Base-by-base conservation (phyloP, 2,888 invertebrate species). In the Drosophila mulleri region DNA sequence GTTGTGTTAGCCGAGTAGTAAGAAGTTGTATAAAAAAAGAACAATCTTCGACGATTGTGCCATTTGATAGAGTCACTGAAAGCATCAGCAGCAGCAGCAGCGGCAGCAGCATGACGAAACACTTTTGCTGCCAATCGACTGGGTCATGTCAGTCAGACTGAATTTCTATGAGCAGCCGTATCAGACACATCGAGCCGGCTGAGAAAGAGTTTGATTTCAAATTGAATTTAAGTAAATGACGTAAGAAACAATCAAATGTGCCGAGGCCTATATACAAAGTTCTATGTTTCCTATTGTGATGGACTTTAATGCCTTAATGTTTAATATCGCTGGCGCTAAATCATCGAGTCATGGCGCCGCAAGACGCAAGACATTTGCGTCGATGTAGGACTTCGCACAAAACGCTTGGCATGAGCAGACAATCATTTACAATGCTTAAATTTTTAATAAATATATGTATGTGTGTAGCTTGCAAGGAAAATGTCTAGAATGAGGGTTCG, bases 341-440 rank as follows among this genome's bases (percentile, higher is more conserved):
- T 26, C 69, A 87, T 65, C 66, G 29, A 80, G 87, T 88, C 87
- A 83, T 75, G 87, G 90, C 90, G 90, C 87, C 87, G 88, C 86
- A 78, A 84, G 69, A 69, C 61, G 73, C 42, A n/a, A n/a, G n/a
- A n/a, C n/a, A n/a, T n/a, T 63, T 41, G 52, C 41, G 29, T 47
- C 53, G 35, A 39, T 52, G 26, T 45, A 66, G 75, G 59, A 60
- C 42, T 63, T 68, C 52, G 65, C 63, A 79, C 48, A 67, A 76
- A 76, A 37, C 32, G 62, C 82, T 73, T 85, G 88, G 78, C 79
- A 79, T 85, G 76, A 84, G 47, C 72, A 73, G 76, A 73, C 78
- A 80, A 78, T 84, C 88, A 89, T 87, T 89, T 83, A 86, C 87
- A 87, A 83, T 81, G 84, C 84, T 89, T 72, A 75, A 75, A 84